Evolutionary conservation across 1,140 invertebrate species (phyloP), one percentile per base, ranked within the genome.

Genomic region (Magallana angulata): DNA sequence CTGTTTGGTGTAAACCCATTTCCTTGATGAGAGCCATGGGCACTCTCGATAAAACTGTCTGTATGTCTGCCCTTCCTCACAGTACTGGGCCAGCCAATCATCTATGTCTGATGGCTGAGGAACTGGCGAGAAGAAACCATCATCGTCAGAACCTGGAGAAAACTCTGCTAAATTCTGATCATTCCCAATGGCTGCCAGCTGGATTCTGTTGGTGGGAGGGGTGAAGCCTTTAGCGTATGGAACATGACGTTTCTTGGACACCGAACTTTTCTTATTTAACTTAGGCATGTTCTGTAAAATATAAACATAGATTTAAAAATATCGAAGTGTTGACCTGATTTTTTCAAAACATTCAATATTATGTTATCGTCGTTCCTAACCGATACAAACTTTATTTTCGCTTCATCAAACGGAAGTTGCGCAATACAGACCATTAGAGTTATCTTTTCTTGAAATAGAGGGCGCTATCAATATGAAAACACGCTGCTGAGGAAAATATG

Each of bases 81-180:
- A 89, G 89, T 93, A 94, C 82, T 93, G 93, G 1, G 93, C 93
- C 58, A 94, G 80, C 93, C 93, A 94, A 81, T 94, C 93, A 89
- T 92, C 91, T 18, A 91, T 88, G 84, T 71, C 84, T 57, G 90
- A 91, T 14, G 93, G 93, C 3, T 88, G 80, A 9, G 92, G 92
- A 36, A 94, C 82, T 11, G 89, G 68, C 24, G 81, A 57, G 85
- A 94, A 94, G 24, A 62, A 84, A 7, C 60, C n/a, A 8, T 59
- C 82, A 16, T 83, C 82, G 30, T 82, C 82, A 57, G 62, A 36
- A 48, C 76, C 16, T 76, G 82, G 16, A 30, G 82, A 64, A 84
- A 89, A 91, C 64, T 91, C 91, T 60, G 82, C 24, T 12, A 89
- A 84, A 58, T 85, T 84, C 58, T 86, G n/a, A 11, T 12, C 24